Base-by-base conservation (phyloP, 2,888 invertebrate species). In the Drosophila sordidapex region DNA sequence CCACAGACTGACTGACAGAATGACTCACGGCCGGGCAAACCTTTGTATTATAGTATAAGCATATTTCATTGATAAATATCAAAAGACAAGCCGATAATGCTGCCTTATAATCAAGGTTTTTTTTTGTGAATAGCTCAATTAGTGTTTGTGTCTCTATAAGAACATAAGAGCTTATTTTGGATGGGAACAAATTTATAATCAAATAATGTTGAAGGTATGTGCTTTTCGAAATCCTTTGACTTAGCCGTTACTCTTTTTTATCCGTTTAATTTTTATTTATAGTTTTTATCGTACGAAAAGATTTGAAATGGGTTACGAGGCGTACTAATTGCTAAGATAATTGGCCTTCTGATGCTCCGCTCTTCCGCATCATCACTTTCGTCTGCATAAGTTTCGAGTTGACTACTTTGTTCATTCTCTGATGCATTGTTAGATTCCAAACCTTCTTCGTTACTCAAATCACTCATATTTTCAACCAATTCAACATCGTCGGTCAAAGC, bases 261-360 rank as follows among this genome's bases (percentile, higher is more conserved):
- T 36, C 15, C 33, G 49, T 25, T 49, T 49, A 38, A 10, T 52
- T 59, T 15, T 63, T 63, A 52, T 60, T 40, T 2, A n/a, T 68
- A 29, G 7, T 2, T 67, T 31, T 67, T 60, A n/a, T 75, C 57
- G 21, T 70, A 35, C 2, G 81, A 40, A 38, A 70, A 69, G 21
- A 81, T 11, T 11, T 75, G 54, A 31, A 81, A 70, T 36, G 80
- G 81, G 38, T 78, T 54, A 7, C 70, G 60, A 18, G 78, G 40
- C 15, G 62, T 59, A 43, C 72, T 75, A 15, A 79, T 35, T 4
- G 75, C 60, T 40, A 81, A 64, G 27, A 81, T 73, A 51, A 81
- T 64, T 49, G 80, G 63, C 8, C 70, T 46, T 35, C 62, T 73
- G 11, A 10, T 71, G 48, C 66, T 79, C 11, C 82, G 68, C 11